These are phyloP conservation scores for Drosophila ambigua DNA, from an alignment of 1,140 invertebrate species.

Conservation along the genomic window DNA sequence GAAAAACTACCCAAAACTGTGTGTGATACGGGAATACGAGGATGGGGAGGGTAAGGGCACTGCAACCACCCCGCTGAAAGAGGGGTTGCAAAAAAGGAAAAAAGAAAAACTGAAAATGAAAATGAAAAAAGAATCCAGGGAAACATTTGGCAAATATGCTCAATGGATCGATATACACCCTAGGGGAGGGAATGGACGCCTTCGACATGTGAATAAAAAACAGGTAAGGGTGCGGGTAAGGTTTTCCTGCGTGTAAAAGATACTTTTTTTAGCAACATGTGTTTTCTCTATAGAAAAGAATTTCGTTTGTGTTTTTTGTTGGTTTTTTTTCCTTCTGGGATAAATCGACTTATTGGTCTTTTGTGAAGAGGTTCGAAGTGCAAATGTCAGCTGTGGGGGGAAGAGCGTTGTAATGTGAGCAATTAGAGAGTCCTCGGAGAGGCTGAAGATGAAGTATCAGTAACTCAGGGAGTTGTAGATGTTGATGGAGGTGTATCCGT, in stretches of 20 bases:
- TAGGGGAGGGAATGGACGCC: conserved; percentile 5
- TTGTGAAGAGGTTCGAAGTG: conserved; percentile 52
- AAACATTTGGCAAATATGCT: conserved; percentile 53
- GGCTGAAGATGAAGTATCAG: conserved; percentile 48
- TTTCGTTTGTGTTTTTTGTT: conserved; percentile 8
- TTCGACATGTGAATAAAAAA: conserved; percentile 70
- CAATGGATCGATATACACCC: conserved; percentile 54
- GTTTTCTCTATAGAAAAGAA: conserved; percentile 53
- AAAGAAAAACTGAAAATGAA: conserved; percentile 29
- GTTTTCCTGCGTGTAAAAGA: conserved; percentile 57
- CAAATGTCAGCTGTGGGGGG: conserved; percentile 66
- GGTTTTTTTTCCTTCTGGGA: conserved; percentile 1
- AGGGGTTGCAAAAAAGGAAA: conserved; percentile 64
- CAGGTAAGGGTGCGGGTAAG: conserved; percentile 50
- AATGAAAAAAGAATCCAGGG: conserved; percentile 16
- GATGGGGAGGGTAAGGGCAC: conserved; percentile 51
- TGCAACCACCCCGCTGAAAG: conserved; percentile 57
- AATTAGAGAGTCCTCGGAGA: conserved; percentile 44
- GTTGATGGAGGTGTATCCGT: conserved; percentile 6
- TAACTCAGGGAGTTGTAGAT: conserved; percentile 28
- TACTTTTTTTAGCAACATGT: conserved; percentile 72
- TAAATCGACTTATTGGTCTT: conserved; percentile 76
- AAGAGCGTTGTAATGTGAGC: conserved; percentile 63
- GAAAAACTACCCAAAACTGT: conserved; percentile 45
- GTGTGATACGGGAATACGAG: no score